phyloP scores from a whole-genome alignment of 2,888 invertebrate species.

The Anorthoa munda region DNA sequence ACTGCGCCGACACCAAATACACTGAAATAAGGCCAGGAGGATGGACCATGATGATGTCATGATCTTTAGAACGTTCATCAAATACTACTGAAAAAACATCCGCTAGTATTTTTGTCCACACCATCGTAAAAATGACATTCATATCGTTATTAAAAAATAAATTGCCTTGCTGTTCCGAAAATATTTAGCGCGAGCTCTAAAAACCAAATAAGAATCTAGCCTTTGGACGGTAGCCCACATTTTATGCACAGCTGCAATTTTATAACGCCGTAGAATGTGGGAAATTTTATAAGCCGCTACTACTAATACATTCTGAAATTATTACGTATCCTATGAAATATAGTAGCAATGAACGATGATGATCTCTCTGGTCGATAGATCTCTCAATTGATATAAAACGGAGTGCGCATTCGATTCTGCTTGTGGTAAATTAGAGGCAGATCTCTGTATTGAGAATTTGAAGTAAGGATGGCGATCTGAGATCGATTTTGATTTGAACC shows the following conservation, averaged over 20 bases:
- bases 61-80: background rate
- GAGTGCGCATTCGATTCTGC: no score
- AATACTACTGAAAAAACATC: conserved; percentile 19
- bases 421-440: no score
- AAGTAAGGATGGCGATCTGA: no score
- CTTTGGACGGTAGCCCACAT: conserved; percentile 48
- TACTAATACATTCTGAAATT: background rate
- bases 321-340: conserved; percentile 13
- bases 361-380: background rate
- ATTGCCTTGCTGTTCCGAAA: conserved; percentile 37
- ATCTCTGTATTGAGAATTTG: no score
- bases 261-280: conserved; percentile 29
- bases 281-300: conserved; percentile 30
- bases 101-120: conserved; percentile 19
- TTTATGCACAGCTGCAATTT: conserved; percentile 43
- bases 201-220: conserved; percentile 54
- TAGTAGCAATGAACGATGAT: background rate
- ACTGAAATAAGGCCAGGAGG: no score
- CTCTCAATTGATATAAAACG: background rate
- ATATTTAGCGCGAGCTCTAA: conserved; percentile 43
- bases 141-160: conserved; percentile 39
- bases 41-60: background rate
- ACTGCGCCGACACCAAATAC: no score
- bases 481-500: no score
- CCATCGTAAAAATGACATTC: conserved; percentile 38